Conservation (phyloP, 2,113 vertebrate species). For the Eonycteris spelaea region DNA sequence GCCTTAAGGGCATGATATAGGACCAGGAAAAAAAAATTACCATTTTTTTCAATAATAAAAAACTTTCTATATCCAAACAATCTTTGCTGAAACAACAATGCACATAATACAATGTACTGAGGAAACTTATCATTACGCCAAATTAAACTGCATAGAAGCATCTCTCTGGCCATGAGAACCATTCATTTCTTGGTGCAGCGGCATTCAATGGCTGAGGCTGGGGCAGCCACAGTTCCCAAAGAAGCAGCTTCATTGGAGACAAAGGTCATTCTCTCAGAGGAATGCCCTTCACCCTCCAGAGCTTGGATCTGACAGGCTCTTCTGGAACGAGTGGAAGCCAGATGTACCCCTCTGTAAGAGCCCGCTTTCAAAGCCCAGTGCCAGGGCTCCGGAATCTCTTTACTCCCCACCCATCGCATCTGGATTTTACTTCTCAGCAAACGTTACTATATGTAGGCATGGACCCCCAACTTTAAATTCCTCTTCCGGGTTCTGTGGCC, state of each 20-base stretch:
- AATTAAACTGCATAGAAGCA: not conserved
- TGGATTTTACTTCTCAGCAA: not conserved
- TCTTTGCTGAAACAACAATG: constrained; percentile 41
- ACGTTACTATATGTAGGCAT: rapidly evolving
- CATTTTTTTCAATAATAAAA: not conserved
- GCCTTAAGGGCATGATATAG: not conserved
- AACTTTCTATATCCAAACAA: not conserved
- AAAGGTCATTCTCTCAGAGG: constrained; percentile 35
- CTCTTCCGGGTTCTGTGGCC: not conserved
- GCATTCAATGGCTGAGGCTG: not conserved
- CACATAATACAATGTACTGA: not conserved
- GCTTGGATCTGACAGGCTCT: not conserved
- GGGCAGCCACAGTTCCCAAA: constrained; percentile 6
- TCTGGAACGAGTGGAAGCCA: not conserved
- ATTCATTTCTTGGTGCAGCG: not conserved
- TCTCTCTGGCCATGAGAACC: constrained; percentile 10
- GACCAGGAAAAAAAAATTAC: not conserved
- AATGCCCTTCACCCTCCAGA: constrained; percentile 40
- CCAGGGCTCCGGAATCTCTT: not conserved
- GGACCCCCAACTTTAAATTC: not conserved
- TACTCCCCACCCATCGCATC: not conserved
- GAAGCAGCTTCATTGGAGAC: constrained; percentile 1
- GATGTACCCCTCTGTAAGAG: not conserved
- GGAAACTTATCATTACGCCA: constrained; percentile 26
- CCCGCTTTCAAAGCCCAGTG: not conserved